Conservation (phyloP, 2,113 vertebrate genomes). For the Arothron firmamentum region DNA sequence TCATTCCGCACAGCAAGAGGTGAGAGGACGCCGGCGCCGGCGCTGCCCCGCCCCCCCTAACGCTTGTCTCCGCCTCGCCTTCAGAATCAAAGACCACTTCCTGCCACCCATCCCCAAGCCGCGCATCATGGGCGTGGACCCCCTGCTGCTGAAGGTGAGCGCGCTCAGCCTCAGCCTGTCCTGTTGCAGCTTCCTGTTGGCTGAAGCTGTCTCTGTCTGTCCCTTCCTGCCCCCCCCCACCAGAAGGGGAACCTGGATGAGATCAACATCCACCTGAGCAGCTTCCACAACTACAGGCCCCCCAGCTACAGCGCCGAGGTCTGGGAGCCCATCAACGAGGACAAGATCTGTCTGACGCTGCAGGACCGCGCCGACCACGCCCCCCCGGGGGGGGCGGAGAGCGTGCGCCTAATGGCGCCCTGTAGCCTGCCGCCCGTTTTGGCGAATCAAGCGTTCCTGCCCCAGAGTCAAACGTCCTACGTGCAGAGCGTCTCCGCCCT, state of each 20-base stretch:
- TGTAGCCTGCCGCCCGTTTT: neutral
- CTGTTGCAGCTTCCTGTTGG: neutral
- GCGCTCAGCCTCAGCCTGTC: neutral
- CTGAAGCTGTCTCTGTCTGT: neutral
- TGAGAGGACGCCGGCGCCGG: conserved; percentile 35
- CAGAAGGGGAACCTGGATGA: conserved; percentile 75
- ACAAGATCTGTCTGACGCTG: conserved; percentile 14
- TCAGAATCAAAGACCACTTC: conserved; percentile 71
- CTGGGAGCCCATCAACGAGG: conserved; percentile 57
- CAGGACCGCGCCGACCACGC: neutral
- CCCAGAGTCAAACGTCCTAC: neutral
- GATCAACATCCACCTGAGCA: conserved; percentile 70
- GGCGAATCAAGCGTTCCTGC: neutral
- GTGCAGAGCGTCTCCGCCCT: neutral
- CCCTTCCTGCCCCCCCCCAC: neutral
- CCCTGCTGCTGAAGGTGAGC: conserved; percentile 68
- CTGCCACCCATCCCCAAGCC: conserved; percentile 73
- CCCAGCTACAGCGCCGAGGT: conserved; percentile 60
- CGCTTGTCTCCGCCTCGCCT: conserved; percentile 7
- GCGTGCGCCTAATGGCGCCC: neutral
- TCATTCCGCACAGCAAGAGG: conserved; percentile 70
- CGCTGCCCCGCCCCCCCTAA: no score
- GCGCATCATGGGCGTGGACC: conserved; percentile 68
- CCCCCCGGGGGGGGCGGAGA: neutral
- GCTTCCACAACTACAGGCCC: conserved; percentile 66